phyloP scores from a whole-genome alignment of 1,140 invertebrate species.

The Mamestra configurata region DNA sequence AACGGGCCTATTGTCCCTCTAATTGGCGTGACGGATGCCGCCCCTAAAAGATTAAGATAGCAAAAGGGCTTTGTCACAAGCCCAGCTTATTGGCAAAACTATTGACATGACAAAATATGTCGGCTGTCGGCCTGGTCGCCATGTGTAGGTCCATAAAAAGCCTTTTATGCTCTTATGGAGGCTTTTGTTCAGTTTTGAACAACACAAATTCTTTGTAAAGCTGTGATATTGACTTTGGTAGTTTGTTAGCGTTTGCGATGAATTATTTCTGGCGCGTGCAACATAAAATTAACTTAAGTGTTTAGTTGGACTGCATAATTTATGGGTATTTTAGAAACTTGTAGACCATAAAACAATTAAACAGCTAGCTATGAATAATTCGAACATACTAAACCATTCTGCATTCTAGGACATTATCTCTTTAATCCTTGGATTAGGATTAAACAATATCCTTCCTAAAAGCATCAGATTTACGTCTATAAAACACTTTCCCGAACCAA shows the following conservation, averaged over 20 bases:
- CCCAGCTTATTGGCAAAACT: constrained; percentile 35
- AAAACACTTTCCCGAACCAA: constrained; percentile 13
- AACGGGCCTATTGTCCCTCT: constrained; percentile 43
- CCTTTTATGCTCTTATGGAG: constrained; percentile 4
- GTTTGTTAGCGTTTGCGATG: background rate
- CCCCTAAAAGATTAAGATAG: constrained; percentile 47
- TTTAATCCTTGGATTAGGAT: background rate
- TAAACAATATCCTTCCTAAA: background rate
- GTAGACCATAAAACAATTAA: background rate
- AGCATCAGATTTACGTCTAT: background rate
- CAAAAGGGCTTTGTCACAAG: constrained; percentile 40
- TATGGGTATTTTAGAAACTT: background rate
- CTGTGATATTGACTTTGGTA: constrained; percentile 1
- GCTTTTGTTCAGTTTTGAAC: constrained; percentile 24
- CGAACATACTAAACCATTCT: too few relatives aligned
- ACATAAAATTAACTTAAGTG: constrained; percentile 7
- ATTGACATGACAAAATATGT: constrained; percentile 21
- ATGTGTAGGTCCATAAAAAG: constrained; percentile 18
- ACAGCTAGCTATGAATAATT: too few relatives aligned
- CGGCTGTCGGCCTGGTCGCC: background rate
- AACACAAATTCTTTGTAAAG: constrained; percentile 36
- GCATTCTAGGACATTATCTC: too few relatives aligned
- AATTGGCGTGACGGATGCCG: constrained; percentile 42
- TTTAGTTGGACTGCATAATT: background rate
- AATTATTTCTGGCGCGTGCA: constrained; percentile 1